Conservation (phyloP, 2,113 vertebrate species). For the Myrmecobius fasciatus region DNA sequence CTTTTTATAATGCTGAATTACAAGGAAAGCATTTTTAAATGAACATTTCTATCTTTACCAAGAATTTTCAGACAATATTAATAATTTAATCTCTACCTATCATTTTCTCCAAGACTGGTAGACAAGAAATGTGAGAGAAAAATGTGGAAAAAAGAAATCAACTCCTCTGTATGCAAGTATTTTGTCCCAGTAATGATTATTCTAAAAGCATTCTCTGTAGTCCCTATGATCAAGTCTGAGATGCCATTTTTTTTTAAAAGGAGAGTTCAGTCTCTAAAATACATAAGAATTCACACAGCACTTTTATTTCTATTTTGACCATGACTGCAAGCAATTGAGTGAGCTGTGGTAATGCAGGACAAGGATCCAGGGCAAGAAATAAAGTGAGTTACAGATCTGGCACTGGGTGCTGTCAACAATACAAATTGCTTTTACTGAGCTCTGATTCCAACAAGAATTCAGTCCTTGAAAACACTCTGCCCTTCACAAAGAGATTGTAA, state of each 20-base stretch:
- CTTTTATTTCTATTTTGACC: not conserved
- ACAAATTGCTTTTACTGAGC: conserved; percentile 25
- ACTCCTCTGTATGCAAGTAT: not conserved
- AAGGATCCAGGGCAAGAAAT: conserved; percentile 23
- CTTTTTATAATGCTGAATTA: not conserved
- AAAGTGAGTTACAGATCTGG: conserved; percentile 8
- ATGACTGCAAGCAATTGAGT: not conserved
- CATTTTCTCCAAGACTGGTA: not conserved
- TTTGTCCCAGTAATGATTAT: not conserved
- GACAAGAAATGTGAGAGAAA: conserved; percentile 18
- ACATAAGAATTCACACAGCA: not conserved
- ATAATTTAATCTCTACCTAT: not conserved
- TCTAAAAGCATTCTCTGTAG: not conserved
- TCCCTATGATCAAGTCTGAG: not conserved
- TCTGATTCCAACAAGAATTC: not conserved
- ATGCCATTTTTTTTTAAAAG: too few relatives aligned
- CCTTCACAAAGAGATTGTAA: not conserved
- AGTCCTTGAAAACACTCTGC: not conserved
- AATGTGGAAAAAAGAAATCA: not conserved
- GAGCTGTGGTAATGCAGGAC: not conserved
- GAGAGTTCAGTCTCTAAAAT: not conserved
- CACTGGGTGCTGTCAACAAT: not conserved
- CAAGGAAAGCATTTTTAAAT: not conserved
- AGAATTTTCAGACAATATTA: conserved; percentile 5
- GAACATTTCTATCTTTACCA: not conserved